Percentiles rank a stretch among this genome's conserved stretches.
These are phyloP conservation scores for Tolmerus cingulatus DNA, from an alignment of 2,888 invertebrate genomes.

Conservation along the genomic window DNA sequence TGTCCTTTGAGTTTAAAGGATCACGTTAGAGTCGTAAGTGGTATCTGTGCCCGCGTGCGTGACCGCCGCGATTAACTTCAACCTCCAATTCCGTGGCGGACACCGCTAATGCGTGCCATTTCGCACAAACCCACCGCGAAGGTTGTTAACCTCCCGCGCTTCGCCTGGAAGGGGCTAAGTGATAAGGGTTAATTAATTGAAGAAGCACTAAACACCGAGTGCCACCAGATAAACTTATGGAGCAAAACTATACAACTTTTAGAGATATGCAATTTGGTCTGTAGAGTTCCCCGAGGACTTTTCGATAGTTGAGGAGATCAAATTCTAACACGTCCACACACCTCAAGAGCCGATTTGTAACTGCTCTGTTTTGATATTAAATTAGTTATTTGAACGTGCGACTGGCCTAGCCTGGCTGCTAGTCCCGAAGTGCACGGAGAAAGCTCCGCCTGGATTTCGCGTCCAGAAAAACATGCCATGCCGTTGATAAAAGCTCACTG, in stretches of 20 bases:
- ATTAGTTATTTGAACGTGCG: neutral
- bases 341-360: neutral
- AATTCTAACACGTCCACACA: neutral
- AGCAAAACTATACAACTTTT: neutral
- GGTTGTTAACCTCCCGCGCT: neutral
- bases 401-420: neutral
- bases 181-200: neutral
- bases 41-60: neutral
- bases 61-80: neutral
- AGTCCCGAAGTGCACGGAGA: neutral
- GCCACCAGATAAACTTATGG: neutral
- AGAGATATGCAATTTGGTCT: neutral
- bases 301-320: neutral
- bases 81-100: neutral
- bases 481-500: neutral
- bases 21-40: neutral
- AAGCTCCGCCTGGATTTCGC: neutral
- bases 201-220: neutral
- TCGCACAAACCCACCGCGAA: neutral
- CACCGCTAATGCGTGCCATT: neutral
- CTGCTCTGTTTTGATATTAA: constrained; percentile 1
- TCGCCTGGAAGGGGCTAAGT: neutral
- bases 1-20: neutral
- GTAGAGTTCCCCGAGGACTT: neutral
- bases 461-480: neutral